Evolutionary conservation across 2,888 invertebrate genomes (phyloP).

Genomic region (Mesorhabditis belari): DNA sequence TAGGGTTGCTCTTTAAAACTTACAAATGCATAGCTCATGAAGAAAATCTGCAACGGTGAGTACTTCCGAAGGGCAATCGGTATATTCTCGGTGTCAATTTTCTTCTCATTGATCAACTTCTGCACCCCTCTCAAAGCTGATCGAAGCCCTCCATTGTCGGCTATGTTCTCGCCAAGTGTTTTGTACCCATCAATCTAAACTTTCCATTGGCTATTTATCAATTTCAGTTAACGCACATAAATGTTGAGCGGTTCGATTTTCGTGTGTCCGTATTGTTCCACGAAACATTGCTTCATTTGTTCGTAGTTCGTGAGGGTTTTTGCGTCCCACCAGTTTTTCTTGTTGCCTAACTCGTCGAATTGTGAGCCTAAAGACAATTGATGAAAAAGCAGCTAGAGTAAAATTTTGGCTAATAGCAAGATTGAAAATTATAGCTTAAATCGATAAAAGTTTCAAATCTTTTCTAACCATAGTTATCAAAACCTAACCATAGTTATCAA

Average conservation of each 20-base stretch:
- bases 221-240: no score
- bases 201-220: no score
- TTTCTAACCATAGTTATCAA: no score
- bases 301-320: constrained; percentile 3
- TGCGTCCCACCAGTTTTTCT: constrained; percentile 7
- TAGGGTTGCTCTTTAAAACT: no score
- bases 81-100: no score
- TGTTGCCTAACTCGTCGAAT: constrained; percentile 8
- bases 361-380: constrained; percentile 5
- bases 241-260: not conserved
- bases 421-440: no score
- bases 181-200: constrained; percentile 7
- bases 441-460: no score
- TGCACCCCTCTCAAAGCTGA: not conserved
- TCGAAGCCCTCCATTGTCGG: constrained; percentile 12
- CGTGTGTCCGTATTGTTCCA: constrained; percentile 5
- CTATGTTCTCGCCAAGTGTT: constrained; percentile 10
- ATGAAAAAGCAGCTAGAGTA: no score
- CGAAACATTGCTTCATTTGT: constrained; percentile 2
- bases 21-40: constrained; percentile 8
- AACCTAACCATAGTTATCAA: no score
- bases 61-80: constrained; percentile 3
- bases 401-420: no score
- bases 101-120: no score
- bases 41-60: constrained; percentile 6